phyloP scores from a whole-genome alignment of 1,140 invertebrate genomes.

The Samia ricini region DNA sequence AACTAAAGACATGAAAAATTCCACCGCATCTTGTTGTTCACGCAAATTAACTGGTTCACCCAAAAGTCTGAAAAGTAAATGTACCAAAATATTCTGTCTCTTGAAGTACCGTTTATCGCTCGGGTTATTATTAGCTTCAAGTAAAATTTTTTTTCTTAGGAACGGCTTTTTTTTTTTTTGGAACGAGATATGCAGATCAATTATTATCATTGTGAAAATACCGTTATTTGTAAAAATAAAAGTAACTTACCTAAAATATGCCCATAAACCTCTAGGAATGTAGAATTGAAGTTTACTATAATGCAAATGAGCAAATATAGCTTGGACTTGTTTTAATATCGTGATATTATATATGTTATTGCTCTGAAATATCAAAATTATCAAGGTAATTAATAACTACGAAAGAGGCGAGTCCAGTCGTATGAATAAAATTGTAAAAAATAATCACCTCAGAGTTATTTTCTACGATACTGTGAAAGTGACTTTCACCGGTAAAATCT shows the following conservation, averaged over 20 bases:
- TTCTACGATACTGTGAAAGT: constrained; percentile 68
- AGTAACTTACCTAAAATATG: constrained; percentile 94
- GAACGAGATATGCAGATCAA: too few relatives aligned
- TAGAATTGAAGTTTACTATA: constrained; percentile 98
- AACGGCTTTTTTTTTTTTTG: too few relatives aligned
- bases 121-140: too few relatives aligned
- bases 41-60: constrained; percentile 98
- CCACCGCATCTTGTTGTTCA: constrained; percentile 99
- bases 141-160: too few relatives aligned
- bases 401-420: constrained; percentile 3
- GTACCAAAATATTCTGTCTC: too few relatives aligned
- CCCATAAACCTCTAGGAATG: constrained; percentile 97
- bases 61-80: constrained; percentile 76
- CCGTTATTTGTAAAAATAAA: too few relatives aligned
- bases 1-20: constrained; percentile 99
- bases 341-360: constrained; percentile 95
- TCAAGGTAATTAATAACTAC: constrained; percentile 2
- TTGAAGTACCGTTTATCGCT: too few relatives aligned
- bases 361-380: constrained; percentile 47
- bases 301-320: constrained; percentile 97
- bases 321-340: constrained; percentile 97
- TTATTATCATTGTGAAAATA: too few relatives aligned
- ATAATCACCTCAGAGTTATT: constrained; percentile 61
- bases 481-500: constrained; percentile 91
- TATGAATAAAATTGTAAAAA: not conserved